Evolutionary conservation across 2,113 vertebrate genomes (phyloP).

Genomic region (Sitta europaea): DNA sequence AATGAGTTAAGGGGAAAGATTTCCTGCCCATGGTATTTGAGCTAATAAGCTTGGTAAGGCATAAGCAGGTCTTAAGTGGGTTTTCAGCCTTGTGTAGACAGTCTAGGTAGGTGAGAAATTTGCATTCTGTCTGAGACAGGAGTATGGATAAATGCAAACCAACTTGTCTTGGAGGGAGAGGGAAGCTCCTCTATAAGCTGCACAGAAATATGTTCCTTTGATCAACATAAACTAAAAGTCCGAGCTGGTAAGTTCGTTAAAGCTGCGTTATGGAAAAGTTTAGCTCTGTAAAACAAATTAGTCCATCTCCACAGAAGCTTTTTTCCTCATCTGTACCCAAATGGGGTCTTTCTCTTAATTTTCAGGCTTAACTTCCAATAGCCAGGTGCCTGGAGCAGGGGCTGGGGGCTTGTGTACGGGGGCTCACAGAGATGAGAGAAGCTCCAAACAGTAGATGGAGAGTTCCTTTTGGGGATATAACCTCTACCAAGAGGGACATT

Average conservation of each 20-base stretch:
- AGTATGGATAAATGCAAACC: not conserved
- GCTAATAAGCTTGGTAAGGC: not conserved
- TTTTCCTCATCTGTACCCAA: slow-evolving; percentile 13
- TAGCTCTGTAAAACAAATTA: slow-evolving; percentile 37
- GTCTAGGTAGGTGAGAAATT: not conserved
- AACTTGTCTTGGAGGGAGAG: not conserved
- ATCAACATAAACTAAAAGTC: slow-evolving; percentile 22
- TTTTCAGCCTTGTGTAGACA: slow-evolving; percentile 12
- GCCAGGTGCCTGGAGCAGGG: not conserved
- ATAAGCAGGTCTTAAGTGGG: not conserved
- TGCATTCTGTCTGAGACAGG: not conserved
- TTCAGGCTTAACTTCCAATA: not conserved
- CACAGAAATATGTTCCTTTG: not conserved
- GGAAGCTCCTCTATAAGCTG: not conserved
- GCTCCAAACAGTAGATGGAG: not conserved
- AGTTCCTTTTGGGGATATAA: not conserved
- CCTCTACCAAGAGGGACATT: not conserved
- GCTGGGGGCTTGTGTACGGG: fast-evolving
- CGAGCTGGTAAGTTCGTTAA: slow-evolving; percentile 32
- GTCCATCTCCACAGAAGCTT: not conserved
- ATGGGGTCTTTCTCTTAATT: not conserved
- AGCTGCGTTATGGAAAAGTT: not conserved
- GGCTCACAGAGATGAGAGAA: not conserved
- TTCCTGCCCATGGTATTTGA: not conserved
- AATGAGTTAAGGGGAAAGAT: not conserved